A percentile compares a stretch with the other conserved stretches of the same genome.
These are phyloP conservation scores for Scleropages formosus DNA, from an alignment of 2,797 vertebrate genomes.

Conservation along the genomic window DNA sequence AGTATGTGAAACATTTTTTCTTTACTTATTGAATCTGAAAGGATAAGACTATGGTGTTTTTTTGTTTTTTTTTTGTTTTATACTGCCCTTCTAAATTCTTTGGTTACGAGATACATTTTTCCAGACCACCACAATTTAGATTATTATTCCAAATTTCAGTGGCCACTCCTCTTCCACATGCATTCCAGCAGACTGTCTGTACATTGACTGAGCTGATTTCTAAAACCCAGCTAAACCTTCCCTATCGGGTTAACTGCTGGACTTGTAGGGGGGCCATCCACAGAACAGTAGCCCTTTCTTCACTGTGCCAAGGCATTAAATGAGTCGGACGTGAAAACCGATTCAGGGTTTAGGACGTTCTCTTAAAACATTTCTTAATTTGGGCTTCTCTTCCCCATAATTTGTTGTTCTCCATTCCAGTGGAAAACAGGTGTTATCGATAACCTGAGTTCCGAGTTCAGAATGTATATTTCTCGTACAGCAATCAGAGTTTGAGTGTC, in stretches of 20 bases:
- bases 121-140: not conserved
- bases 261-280: not conserved
- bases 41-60: not conserved
- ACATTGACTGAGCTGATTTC: constrained; percentile 6
- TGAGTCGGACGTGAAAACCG: constrained; percentile 29
- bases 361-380: not conserved
- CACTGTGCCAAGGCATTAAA: constrained; percentile 22
- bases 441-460: not conserved
- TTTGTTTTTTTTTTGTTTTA: no score
- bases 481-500: no score
- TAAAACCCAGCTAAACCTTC: constrained; percentile 5
- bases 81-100: not conserved
- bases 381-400: not conserved
- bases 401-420: not conserved
- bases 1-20: not conserved
- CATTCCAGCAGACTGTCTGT: not conserved
- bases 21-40: not conserved
- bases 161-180: not conserved
- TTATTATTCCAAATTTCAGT: constrained; percentile 8
- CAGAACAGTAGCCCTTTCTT: constrained; percentile 10
- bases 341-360: constrained; percentile 14
- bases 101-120: not conserved
- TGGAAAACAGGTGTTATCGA: no score
- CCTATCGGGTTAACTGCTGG: constrained; percentile 18
- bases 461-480: not conserved